A percentile compares a stretch with the other conserved stretches of the same genome.
Conservation (phyloP, 2,888 invertebrate species). For the Caenorhabditis sp. region DNA sequence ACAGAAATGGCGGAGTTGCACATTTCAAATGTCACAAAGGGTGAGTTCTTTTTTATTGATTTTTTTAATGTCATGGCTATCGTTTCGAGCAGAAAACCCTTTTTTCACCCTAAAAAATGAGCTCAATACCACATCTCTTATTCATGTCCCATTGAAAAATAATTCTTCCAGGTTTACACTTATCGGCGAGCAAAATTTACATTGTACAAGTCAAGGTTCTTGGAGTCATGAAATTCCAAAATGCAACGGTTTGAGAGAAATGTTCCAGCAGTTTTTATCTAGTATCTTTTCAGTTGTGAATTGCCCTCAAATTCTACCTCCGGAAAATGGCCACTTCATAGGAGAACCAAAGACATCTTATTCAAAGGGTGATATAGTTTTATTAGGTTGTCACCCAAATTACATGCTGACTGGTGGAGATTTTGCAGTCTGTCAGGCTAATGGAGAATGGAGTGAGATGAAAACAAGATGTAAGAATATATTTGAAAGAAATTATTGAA, state of each 20-base stretch:
- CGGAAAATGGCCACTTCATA: conserved; percentile 51
- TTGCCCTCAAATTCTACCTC: conserved; percentile 46
- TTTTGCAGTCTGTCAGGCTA: conserved; percentile 88
- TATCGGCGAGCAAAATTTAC: conserved; percentile 56
- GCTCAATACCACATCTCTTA: no score
- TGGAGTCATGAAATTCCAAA: conserved; percentile 64
- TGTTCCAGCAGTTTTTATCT: no score
- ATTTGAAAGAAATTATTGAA: no score
- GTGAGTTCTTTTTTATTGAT: conserved; percentile 11
- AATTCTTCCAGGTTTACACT: conserved; percentile 50
- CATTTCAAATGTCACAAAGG: conserved; percentile 77
- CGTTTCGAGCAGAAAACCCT: no score
- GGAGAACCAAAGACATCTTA: conserved; percentile 45
- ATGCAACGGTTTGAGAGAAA: conserved; percentile 52
- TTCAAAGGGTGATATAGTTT: conserved; percentile 74
- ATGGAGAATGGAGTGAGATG: conserved; percentile 79
- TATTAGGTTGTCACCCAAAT: conserved; percentile 86
- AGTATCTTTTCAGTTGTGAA: conserved; percentile 35
- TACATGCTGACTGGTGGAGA: conserved; percentile 89
- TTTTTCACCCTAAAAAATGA: no score
- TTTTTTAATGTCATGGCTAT: no score
- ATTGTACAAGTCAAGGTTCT: conserved; percentile 61
- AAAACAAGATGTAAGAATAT: conserved; percentile 59
- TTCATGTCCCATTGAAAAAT: no score
- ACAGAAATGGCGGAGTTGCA: conserved; percentile 72